Percentiles rank a stretch among this genome's conserved stretches.
These are phyloP conservation scores for Agapornis canus DNA, from an alignment of 2,797 vertebrate species.

Conservation along the genomic window DNA sequence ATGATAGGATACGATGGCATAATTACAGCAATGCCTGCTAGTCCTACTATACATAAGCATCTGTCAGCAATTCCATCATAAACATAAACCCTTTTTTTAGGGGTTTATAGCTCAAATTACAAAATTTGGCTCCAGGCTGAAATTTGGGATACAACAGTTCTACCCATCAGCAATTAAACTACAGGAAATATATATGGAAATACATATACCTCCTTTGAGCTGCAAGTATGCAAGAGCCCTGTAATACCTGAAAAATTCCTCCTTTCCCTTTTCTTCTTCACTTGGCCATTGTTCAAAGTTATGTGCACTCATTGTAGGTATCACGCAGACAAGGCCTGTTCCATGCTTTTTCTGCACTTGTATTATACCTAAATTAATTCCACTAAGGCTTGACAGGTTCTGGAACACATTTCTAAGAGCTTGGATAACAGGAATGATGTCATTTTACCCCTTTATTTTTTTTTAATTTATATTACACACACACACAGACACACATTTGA, in stretches of 20 bases:
- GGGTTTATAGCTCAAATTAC: constrained; percentile 56
- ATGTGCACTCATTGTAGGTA: background rate
- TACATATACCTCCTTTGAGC: background rate
- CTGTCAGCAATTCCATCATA: constrained; percentile 71
- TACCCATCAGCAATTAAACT: constrained; percentile 41
- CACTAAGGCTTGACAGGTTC: background rate
- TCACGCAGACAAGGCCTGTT: background rate
- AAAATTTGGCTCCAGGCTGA: constrained; percentile 51
- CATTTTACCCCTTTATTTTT: background rate
- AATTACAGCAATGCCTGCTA: constrained; percentile 74
- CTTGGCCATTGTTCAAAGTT: background rate
- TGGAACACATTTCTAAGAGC: background rate
- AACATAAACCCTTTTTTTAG: constrained; percentile 60
- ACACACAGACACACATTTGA: background rate
- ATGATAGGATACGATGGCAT: constrained; percentile 90
- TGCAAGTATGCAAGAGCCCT: background rate
- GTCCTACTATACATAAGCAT: constrained; percentile 58
- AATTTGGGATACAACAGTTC: constrained; percentile 28
- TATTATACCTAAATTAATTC: background rate
- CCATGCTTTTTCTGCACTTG: background rate
- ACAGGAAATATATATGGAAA: background rate
- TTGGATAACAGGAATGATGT: background rate
- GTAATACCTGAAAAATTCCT: background rate
- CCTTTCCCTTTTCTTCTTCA: background rate
- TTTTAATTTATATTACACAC: background rate